Percentiles rank a stretch among this genome's conserved stretches.
Evolutionary conservation across 2,888 invertebrate species (phyloP).

Genomic region (Carpatolechia fugitivella): DNA sequence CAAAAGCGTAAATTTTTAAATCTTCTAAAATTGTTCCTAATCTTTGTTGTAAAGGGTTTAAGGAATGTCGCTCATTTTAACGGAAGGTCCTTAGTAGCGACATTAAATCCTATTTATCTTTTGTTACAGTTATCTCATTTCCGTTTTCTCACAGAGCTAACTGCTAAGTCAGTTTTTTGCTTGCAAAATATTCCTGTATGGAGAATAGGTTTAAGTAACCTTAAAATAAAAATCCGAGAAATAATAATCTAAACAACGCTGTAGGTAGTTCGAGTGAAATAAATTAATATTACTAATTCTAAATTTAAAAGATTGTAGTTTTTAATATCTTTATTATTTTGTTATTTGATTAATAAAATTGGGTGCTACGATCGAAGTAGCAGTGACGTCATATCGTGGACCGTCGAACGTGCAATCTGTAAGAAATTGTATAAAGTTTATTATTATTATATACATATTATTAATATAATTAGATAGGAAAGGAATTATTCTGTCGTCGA

Average conservation of each 20-base stretch:
- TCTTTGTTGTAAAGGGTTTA: background rate
- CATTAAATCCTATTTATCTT: constrained; percentile 2
- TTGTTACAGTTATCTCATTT: constrained; percentile 9
- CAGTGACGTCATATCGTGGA: constrained; percentile 66
- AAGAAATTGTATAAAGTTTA: constrained; percentile 67
- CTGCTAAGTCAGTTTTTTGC: background rate
- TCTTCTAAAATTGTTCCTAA: background rate
- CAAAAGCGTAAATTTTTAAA: background rate
- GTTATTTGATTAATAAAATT: background rate
- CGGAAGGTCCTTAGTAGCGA: constrained; percentile 8
- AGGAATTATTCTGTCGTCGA: constrained; percentile 70
- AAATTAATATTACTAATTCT: too few species aligned
- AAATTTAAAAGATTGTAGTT: too few species aligned
- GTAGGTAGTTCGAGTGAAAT: too few species aligned
- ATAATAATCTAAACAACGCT: too few species aligned
- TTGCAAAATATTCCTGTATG: background rate
- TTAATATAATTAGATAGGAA: constrained; percentile 66
- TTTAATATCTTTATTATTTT: background rate
- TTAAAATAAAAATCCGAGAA: too few species aligned
- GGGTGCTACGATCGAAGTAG: background rate
- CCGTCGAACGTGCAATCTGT: constrained; percentile 71
- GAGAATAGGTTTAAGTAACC: too few species aligned
- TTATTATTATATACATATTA: constrained; percentile 55
- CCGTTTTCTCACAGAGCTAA: constrained; percentile 11
- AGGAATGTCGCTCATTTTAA: background rate